Conservation (phyloP, 2,888 invertebrate genomes). For the Hedya salicella region DNA sequence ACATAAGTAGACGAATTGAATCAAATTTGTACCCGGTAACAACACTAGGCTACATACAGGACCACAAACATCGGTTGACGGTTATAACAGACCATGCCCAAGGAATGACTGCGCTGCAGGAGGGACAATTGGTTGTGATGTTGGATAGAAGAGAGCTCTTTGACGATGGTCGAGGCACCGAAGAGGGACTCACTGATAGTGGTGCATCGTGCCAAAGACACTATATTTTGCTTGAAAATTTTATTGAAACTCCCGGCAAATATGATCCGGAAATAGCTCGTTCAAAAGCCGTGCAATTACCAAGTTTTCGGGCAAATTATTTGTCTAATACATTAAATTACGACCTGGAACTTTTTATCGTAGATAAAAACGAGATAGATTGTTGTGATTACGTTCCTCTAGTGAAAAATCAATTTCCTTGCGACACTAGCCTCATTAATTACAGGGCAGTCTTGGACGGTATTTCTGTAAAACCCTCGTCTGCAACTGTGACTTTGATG, state of each 20-base stretch:
- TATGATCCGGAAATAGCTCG: conserved; percentile 36
- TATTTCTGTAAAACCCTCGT: conserved; percentile 47
- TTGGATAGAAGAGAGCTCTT: conserved; percentile 95
- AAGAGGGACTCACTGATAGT: conserved; percentile 96
- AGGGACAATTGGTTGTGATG: conserved; percentile 96
- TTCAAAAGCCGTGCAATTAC: conserved; percentile 55
- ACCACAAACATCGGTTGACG: conserved; percentile 88
- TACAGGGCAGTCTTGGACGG: conserved; percentile 61
- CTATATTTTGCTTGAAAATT: conserved; percentile 69
- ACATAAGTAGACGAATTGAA: conserved; percentile 92
- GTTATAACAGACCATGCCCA: conserved; percentile 95
- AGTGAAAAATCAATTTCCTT: conserved; percentile 69
- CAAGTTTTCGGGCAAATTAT: conserved; percentile 66
- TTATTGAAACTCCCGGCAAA: conserved; percentile 48
- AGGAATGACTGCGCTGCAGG: conserved; percentile 94
- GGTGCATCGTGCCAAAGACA: conserved; percentile 85
- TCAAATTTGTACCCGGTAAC: conserved; percentile 98
- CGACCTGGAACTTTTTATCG: conserved; percentile 64
- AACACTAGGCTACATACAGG: conserved; percentile 93
- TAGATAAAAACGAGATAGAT: conserved; percentile 59
- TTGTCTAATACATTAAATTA: conserved; percentile 63
- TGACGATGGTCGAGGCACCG: conserved; percentile 97
- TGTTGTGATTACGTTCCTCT: conserved; percentile 66
- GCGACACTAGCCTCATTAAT: conserved; percentile 70
- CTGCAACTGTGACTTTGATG: conserved; percentile 62